Percentiles rank a stretch among this genome's conserved stretches.
Evolutionary conservation across 2,797 vertebrate genomes (phyloP).

Genomic region (Sebastes matsubarae): DNA sequence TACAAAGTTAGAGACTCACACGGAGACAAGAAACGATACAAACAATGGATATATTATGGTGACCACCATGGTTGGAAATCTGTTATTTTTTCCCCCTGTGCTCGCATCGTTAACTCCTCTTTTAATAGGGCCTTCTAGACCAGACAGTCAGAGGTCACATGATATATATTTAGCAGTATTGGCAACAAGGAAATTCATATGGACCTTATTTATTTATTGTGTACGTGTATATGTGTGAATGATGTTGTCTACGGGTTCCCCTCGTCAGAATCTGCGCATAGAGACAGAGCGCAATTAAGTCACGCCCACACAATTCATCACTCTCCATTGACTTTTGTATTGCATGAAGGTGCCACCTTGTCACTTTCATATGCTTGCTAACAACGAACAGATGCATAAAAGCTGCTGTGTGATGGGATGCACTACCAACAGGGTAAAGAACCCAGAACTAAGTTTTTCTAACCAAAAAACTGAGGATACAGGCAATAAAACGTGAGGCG

Average conservation of each 20-base stretch:
- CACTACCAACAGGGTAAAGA: too few species aligned
- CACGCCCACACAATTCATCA: neutral
- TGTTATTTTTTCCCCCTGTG: neutral
- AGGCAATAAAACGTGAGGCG: rapidly evolving
- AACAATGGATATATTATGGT: neutral
- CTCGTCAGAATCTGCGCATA: neutral
- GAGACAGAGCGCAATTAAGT: too few species aligned
- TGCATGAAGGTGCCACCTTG: neutral
- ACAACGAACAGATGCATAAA: neutral
- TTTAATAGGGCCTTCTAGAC: neutral
- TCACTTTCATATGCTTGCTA: neutral
- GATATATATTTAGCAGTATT: neutral
- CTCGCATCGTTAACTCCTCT: neutral
- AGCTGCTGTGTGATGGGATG: neutral
- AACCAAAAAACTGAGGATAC: neutral
- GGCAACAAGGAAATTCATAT: neutral
- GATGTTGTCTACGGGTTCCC: neutral
- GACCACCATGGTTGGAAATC: neutral
- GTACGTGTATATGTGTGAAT: neutral
- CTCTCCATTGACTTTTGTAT: neutral
- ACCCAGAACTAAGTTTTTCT: too few species aligned
- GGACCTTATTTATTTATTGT: neutral
- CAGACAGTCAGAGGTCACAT: neutral
- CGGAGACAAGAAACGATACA: neutral
- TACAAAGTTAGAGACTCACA: neutral